Evolutionary conservation across 2,113 vertebrate species (phyloP).

Genomic region (Chloropsis cyanopogon): DNA sequence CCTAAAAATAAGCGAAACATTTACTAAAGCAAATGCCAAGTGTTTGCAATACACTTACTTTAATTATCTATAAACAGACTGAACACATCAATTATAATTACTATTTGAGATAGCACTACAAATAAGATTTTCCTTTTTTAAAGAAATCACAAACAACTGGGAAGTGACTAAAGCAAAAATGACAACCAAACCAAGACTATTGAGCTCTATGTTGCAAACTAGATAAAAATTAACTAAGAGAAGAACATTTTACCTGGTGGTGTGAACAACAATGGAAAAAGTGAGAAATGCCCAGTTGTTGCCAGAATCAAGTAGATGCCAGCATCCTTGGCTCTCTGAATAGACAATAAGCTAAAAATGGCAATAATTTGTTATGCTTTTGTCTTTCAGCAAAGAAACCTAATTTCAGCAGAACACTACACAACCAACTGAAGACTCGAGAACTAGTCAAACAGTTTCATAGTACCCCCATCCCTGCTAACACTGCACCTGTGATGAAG

Average conservation of each 20-base stretch:
- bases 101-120: not conserved
- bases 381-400: not conserved
- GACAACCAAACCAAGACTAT: not conserved
- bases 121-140: not conserved
- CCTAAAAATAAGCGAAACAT: not conserved
- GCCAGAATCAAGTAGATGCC: slow-evolving; percentile 86
- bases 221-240: not conserved
- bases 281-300: slow-evolving; percentile 89
- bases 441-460: not conserved
- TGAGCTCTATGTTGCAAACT: not conserved
- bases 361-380: not conserved
- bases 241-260: slow-evolving; percentile 79
- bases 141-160: not conserved
- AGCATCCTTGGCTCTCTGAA: slow-evolving; percentile 88
- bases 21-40: not conserved
- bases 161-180: not conserved
- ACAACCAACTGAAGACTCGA: not conserved
- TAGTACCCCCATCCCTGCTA: not conserved
- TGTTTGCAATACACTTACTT: not conserved
- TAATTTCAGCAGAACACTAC: not conserved
- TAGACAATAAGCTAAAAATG: slow-evolving; percentile 83
- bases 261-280: slow-evolving; percentile 93
- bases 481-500: not conserved
- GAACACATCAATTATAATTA: not conserved
- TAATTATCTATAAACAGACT: not conserved